Conservation (phyloP, 2,113 vertebrate genomes). For the Cygnus buccinator region DNA sequence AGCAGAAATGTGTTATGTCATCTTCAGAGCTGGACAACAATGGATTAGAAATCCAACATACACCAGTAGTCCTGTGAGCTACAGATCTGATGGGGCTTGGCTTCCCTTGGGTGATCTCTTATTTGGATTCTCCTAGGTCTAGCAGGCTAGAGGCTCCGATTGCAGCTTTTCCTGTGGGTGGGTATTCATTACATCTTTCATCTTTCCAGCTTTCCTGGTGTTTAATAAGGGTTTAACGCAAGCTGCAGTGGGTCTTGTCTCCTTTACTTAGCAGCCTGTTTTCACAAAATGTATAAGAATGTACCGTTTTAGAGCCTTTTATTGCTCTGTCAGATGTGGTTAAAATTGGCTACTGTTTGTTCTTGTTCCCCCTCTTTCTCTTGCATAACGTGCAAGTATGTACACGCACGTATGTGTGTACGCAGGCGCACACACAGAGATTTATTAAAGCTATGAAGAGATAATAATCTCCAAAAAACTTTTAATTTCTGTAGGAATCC, state of each 20-base stretch:
- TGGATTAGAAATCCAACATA: background rate
- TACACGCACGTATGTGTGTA: background rate
- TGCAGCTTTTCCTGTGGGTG: slow-evolving; percentile 15
- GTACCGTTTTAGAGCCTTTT: slow-evolving; percentile 5
- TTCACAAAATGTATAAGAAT: background rate
- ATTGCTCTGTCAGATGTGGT: slow-evolving; percentile 44
- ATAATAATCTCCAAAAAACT: slow-evolving; percentile 7
- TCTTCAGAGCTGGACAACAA: background rate
- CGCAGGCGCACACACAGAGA: background rate
- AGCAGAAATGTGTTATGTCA: background rate
- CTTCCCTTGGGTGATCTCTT: background rate
- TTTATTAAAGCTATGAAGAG: background rate
- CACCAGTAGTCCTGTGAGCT: background rate
- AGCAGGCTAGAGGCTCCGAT: background rate
- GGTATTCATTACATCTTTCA: background rate
- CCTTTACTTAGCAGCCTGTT: slow-evolving; percentile 13
- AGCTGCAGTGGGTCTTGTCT: background rate
- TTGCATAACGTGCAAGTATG: background rate
- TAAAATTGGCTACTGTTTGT: slow-evolving; percentile 28
- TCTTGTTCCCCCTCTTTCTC: background rate
- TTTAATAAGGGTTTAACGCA: slow-evolving; percentile 20
- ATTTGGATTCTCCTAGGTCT: background rate
- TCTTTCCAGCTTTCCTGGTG: background rate
- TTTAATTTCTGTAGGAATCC: slow-evolving; percentile 32
- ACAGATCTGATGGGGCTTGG: background rate